Percentiles rank a stretch among this genome's conserved stretches.
phyloP scores from a whole-genome alignment of 2,113 vertebrate species.

The Festucalex cinctus region DNA sequence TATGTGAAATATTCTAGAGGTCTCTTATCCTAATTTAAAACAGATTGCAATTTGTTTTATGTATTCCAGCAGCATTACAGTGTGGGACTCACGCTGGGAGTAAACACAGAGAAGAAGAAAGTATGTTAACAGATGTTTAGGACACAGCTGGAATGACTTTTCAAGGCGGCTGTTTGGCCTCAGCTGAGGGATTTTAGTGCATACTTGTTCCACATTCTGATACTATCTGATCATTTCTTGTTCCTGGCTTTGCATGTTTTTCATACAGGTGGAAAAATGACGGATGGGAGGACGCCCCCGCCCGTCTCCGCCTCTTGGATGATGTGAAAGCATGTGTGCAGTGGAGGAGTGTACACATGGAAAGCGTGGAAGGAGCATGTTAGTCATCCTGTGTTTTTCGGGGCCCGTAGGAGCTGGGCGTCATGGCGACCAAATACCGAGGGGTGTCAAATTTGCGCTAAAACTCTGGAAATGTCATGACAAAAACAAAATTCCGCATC shows the following conservation, averaged over 20 bases:
- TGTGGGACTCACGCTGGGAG: background rate
- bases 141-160: background rate
- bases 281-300: too few species aligned
- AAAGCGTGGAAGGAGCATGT: conserved; percentile 25
- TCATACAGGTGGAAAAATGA: background rate
- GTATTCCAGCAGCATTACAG: background rate
- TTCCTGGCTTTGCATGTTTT: background rate
- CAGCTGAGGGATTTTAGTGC: background rate
- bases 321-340: background rate
- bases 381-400: conserved; percentile 59
- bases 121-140: conserved; percentile 1
- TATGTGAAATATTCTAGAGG: too few species aligned
- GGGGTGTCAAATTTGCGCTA: conserved; percentile 58
- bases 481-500: conserved; percentile 68
- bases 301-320: too few species aligned
- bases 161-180: background rate
- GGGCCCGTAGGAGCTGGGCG: conserved; percentile 54
- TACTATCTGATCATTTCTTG: background rate
- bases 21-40: too few species aligned
- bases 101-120: background rate
- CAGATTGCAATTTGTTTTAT: too few species aligned
- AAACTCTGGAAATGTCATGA: conserved; percentile 64
- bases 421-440: conserved; percentile 62
- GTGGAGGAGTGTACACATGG: background rate
- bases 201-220: conserved; percentile 5